Evolutionary conservation across 2,888 invertebrate genomes (phyloP).

Genomic region (Heliconius ismenius): DNA sequence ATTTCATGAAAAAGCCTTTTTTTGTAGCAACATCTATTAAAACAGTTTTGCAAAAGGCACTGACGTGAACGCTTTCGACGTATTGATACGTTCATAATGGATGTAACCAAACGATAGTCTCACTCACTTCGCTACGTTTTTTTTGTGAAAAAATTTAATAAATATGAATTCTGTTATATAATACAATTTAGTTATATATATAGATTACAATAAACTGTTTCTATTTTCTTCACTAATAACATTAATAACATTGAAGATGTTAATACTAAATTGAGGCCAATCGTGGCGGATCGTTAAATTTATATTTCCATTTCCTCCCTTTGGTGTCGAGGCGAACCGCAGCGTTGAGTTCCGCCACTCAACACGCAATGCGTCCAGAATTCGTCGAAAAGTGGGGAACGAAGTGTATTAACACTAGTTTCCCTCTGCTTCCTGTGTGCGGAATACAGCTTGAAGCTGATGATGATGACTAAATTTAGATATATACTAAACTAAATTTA

Average conservation of each 20-base stretch:
- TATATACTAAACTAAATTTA: not conserved
- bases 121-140: constrained; percentile 3
- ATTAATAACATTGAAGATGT: not conserved
- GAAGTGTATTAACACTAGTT: too few species aligned
- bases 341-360: too few species aligned
- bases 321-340: too few species aligned
- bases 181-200: not conserved
- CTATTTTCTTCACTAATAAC: not conserved
- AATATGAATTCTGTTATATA: not conserved
- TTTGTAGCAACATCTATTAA: constrained; percentile 10
- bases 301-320: too few species aligned
- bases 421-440: too few species aligned
- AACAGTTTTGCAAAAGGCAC: not conserved
- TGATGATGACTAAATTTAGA: not conserved
- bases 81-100: constrained; percentile 22
- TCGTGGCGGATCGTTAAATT: too few species aligned
- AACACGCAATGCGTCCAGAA: too few species aligned
- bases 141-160: not conserved
- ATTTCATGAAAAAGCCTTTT: not conserved
- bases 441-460: too few species aligned
- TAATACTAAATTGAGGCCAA: too few species aligned
- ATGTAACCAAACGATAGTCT: constrained; percentile 20
- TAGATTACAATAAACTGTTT: not conserved
- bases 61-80: constrained; percentile 7
- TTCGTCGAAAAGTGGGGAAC: too few species aligned